Conservation (phyloP, 2,797 vertebrate genomes). For the Pangasius macronema region DNA sequence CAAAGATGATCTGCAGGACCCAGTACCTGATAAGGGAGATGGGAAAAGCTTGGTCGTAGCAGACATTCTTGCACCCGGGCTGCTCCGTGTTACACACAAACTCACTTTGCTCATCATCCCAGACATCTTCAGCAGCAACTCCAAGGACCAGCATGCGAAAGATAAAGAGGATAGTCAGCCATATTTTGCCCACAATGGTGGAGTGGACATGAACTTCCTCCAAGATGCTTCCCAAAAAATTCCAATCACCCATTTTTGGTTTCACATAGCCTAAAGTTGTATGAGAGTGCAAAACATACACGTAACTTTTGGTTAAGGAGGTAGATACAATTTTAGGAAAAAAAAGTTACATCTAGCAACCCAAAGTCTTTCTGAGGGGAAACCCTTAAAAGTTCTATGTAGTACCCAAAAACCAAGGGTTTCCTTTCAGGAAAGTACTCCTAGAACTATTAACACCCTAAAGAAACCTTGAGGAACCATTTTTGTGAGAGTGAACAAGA, state of each 20-base stretch:
- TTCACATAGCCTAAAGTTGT: conserved; percentile 73
- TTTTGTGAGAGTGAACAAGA: neutral
- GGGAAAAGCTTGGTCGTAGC: conserved; percentile 93
- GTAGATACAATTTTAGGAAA: neutral
- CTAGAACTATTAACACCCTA: neutral
- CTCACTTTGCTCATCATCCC: conserved; percentile 92
- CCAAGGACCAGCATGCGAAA: conserved; percentile 94
- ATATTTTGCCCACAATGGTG: conserved; percentile 94
- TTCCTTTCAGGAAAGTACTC: neutral
- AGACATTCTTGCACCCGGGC: conserved; percentile 91
- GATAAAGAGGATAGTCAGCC: conserved; percentile 95
- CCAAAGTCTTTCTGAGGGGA: neutral
- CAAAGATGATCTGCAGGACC: conserved; percentile 94
- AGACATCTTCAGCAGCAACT: conserved; percentile 91
- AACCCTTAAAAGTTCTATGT: neutral
- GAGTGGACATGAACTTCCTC: conserved; percentile 96
- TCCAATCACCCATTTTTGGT: conserved; percentile 94
- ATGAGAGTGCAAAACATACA: neutral
- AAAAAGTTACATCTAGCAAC: neutral
- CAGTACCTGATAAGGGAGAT: conserved; percentile 95
- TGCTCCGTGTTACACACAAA: conserved; percentile 96
- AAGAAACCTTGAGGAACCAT: neutral
- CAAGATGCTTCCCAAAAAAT: conserved; percentile 89
- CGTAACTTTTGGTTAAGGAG: neutral
- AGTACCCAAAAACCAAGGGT: neutral